phyloP scores from a whole-genome alignment of 2,113 vertebrate genomes.

The Lota lota region DNA sequence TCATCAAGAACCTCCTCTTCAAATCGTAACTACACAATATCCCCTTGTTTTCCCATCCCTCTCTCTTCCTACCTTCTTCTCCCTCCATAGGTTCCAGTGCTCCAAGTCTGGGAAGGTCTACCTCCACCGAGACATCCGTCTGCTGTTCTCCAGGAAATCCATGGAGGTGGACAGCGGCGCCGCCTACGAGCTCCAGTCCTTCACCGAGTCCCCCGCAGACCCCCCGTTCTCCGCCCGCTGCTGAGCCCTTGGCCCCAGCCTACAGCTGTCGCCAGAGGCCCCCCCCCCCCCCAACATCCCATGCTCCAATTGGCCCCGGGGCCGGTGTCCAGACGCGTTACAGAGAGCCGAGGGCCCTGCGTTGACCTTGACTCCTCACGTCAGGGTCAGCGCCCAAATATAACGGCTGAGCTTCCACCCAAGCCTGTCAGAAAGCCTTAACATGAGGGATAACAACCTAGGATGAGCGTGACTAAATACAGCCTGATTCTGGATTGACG shows the following conservation, averaged over 20 bases:
- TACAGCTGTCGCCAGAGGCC: no score
- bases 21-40: no score
- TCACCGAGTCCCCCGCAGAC: slow-evolving; percentile 93
- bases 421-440: no score
- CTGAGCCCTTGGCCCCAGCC: slow-evolving; percentile 67
- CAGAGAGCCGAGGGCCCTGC: no score
- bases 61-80: background rate
- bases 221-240: slow-evolving; percentile 93
- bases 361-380: no score
- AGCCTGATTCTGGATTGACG: no score
- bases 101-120: slow-evolving; percentile 99
- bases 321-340: slow-evolving; percentile 3
- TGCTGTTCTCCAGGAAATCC: slow-evolving; percentile 98
- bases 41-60: no score
- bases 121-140: slow-evolving; percentile 98
- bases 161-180: slow-evolving; percentile 99
- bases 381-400: no score
- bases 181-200: slow-evolving; percentile 98
- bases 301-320: background rate
- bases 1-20: no score
- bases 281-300: background rate
- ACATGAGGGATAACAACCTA: no score
- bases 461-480: no score
- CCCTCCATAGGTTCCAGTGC: slow-evolving; percentile 91
- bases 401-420: no score